A percentile compares a stretch with the other conserved stretches of the same genome.
Conservation (phyloP, 2,888 invertebrate genomes). For the Cosmorhoe ocellata region DNA sequence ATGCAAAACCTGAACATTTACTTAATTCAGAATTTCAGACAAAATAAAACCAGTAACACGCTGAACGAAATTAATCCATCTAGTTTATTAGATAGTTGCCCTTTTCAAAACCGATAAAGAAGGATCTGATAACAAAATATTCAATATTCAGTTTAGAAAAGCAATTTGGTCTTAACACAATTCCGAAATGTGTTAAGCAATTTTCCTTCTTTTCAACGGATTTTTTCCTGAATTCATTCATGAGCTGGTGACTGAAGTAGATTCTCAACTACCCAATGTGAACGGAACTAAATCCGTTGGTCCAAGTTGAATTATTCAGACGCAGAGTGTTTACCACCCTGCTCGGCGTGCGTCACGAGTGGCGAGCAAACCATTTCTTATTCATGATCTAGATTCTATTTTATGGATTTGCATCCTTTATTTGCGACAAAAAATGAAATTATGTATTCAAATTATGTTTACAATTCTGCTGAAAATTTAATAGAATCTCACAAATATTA, state of each 20-base stretch:
- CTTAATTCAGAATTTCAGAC: too few relatives aligned
- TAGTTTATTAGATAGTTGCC: too few relatives aligned
- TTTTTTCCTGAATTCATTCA: not conserved
- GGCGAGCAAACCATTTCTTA: conserved; percentile 30
- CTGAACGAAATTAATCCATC: too few relatives aligned
- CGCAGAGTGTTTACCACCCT: conserved; percentile 23
- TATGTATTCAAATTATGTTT: too few relatives aligned
- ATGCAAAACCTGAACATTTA: too few relatives aligned
- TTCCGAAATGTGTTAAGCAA: too few relatives aligned
- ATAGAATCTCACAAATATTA: too few relatives aligned
- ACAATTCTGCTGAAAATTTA: too few relatives aligned
- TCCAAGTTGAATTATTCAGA: conserved; percentile 31
- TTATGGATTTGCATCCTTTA: conserved; percentile 10
- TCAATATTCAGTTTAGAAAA: not conserved
- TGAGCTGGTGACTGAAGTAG: not conserved
- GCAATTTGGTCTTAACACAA: too few relatives aligned
- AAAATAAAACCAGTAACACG: too few relatives aligned
- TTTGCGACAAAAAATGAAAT: not conserved
- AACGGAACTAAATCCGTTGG: conserved; percentile 12
- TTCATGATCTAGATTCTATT: conserved; percentile 27
- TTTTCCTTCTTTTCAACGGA: not conserved
- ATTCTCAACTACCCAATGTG: conserved; percentile 11
- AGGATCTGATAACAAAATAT: not conserved
- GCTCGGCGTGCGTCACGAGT: conserved; percentile 15
- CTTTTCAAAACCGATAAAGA: too few relatives aligned